Base-by-base conservation (phyloP, 2,113 vertebrate genomes). In the Melozone crissalis region DNA sequence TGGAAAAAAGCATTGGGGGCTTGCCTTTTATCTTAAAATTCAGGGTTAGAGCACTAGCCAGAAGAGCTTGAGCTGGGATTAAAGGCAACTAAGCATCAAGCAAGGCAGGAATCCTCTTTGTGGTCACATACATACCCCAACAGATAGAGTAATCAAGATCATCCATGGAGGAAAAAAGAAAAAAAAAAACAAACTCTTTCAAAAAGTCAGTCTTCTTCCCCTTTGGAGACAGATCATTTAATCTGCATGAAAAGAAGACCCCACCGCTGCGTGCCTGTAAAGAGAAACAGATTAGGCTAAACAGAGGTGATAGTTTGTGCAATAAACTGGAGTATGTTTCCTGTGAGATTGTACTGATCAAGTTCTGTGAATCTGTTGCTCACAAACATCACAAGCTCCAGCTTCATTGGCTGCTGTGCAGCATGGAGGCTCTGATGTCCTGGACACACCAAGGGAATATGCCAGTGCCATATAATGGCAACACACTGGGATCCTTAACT, bases 381-480 rank as follows among this genome's bases (percentile, higher is more conserved):
- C 37, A 51, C 26, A 31, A 11, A 22, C 19, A 30, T 52, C 17
- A 20, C 10, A 41, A 9, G 9, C 30, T 75, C 14, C 41, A 47
- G 16, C 43, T 65, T 74, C 30, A 17, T 73, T 37, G 47, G 15
- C 2, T 83, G 35, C 30, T 59, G 7, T 39, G 52, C 12, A 84
- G 30, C 11, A 9, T 21, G 10, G 23, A 73, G 24, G 35, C 37
- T 33, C 39, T 59, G 37, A 23, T 46, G 16, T 2, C 23, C 54
- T 68, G n/a, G 20, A 66, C 0, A 0, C 18, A 52, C 4, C 5
- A 69, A 83, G 28, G 8, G 46, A 81, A 75, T 59, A 18, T 20
- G 13, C 8, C 26, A 43, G 13, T 71, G 44, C 15, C 58, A 39
- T 76, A 24, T 41, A 73, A 69, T 7, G 3, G 66, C 47, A 68